Conservation (phyloP, 2,797 vertebrate genomes). For the Philypnodon macrostomus region DNA sequence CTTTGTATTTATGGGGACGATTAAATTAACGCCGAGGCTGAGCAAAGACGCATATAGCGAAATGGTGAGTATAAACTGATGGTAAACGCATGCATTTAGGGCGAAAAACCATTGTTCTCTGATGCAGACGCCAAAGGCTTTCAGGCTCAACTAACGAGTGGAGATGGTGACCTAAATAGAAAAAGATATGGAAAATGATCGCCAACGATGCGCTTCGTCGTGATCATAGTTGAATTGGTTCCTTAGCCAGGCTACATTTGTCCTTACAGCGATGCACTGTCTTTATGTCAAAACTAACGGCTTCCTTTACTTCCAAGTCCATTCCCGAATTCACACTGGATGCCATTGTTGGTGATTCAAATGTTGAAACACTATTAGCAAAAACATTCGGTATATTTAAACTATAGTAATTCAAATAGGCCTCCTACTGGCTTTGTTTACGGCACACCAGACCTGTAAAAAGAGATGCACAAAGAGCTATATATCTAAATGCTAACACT, state of each 20-base stretch:
- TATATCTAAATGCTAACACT: background rate
- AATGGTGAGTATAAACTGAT: constrained; percentile 85
- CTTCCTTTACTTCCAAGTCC: no score
- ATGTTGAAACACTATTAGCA: background rate
- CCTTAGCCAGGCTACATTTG: background rate
- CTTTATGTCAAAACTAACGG: no score
- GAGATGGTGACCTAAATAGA: constrained; percentile 51
- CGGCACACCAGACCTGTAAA: no score
- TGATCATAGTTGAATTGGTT: background rate
- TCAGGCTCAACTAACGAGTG: constrained; percentile 33
- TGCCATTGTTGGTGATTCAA: no score
- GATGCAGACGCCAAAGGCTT: constrained; percentile 18
- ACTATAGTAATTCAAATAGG: no score
- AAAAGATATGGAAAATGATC: constrained; percentile 8
- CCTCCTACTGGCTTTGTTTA: background rate
- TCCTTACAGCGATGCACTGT: background rate
- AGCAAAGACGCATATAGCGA: constrained; percentile 96
- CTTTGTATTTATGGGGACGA: constrained; percentile 99
- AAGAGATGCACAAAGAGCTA: no score
- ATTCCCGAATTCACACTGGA: no score
- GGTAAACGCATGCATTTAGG: constrained; percentile 5
- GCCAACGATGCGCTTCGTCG: background rate
- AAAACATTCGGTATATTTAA: background rate
- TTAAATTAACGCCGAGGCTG: constrained; percentile 93
- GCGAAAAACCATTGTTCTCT: constrained; percentile 60